A percentile compares a stretch with the other conserved stretches of the same genome.
phyloP scores from a whole-genome alignment of 2,888 invertebrate genomes.

The Pomacea canaliculata region DNA sequence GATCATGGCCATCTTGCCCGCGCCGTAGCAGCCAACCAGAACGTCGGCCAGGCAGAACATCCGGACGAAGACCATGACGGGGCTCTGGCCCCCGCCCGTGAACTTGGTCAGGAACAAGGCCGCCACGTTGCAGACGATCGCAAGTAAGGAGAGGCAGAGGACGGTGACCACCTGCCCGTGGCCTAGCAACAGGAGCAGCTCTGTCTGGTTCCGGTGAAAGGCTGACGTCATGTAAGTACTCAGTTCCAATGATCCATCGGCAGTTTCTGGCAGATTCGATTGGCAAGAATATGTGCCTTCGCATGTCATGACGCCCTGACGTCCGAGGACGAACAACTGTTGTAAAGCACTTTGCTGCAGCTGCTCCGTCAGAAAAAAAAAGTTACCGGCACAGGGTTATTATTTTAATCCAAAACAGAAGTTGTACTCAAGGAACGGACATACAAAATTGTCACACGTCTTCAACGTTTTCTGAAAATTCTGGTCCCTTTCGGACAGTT shows the following conservation, averaged over 20 bases:
- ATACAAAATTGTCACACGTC: too few species aligned
- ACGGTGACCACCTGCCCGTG: constrained; percentile 22
- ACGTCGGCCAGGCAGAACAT: constrained; percentile 47
- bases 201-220: background rate
- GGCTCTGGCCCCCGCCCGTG: constrained; percentile 51
- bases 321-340: too few species aligned
- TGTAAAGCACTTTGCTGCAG: too few species aligned
- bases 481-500: too few species aligned
- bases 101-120: constrained; percentile 51
- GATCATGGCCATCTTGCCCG: constrained; percentile 52
- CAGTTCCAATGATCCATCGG: background rate
- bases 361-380: too few species aligned
- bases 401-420: too few species aligned
- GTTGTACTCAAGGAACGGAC: too few species aligned
- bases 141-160: constrained; percentile 37
- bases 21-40: constrained; percentile 53
- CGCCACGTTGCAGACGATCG: constrained; percentile 43
- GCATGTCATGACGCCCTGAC: constrained; percentile 7
- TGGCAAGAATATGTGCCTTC: constrained; percentile 7
- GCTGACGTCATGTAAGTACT: background rate
- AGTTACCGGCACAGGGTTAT: too few species aligned
- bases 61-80: constrained; percentile 58
- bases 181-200: constrained; percentile 6
- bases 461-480: too few species aligned
- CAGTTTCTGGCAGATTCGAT: background rate